Evolutionary conservation across 2,797 vertebrate species (phyloP).

Genomic region (Rhynchotus rufescens): DNA sequence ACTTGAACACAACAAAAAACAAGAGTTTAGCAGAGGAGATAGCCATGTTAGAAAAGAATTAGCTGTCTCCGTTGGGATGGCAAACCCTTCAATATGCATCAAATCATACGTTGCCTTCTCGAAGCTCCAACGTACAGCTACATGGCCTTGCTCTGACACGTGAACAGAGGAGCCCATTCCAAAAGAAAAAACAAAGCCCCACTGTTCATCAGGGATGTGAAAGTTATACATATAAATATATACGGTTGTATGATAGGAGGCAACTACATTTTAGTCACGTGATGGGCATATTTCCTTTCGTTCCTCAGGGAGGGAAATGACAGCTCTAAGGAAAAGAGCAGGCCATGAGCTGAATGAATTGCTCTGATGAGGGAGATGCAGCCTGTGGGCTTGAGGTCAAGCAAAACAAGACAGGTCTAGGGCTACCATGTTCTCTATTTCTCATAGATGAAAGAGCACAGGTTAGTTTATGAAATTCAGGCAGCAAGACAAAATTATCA

Average conservation of each 20-base stretch:
- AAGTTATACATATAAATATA: not conserved
- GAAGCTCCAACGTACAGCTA: not conserved
- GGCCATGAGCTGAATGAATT: not conserved
- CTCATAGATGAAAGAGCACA: slow-evolving; percentile 26
- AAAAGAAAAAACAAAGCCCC: not conserved
- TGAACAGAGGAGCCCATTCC: not conserved
- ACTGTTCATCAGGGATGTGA: not conserved
- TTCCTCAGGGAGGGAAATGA: not conserved
- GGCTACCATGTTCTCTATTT: not conserved
- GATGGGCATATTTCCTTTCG: not conserved
- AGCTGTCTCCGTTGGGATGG: not conserved
- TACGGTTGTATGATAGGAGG: not conserved
- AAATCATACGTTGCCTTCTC: not conserved
- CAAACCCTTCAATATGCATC: not conserved
- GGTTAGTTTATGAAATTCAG: slow-evolving; percentile 43
- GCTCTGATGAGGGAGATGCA: not conserved
- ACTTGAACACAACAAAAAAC: not conserved
- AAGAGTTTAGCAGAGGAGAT: not conserved
- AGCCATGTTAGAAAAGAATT: not conserved
- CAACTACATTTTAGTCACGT: not conserved
- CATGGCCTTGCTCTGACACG: rapidly evolving
- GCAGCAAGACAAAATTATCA: slow-evolving; percentile 12
- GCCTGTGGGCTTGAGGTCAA: not conserved
- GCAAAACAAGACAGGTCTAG: slow-evolving; percentile 43
- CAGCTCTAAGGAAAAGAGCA: not conserved